Base-by-base conservation (phyloP, 1,140 invertebrate species). In the Scaptomyza montana region DNA sequence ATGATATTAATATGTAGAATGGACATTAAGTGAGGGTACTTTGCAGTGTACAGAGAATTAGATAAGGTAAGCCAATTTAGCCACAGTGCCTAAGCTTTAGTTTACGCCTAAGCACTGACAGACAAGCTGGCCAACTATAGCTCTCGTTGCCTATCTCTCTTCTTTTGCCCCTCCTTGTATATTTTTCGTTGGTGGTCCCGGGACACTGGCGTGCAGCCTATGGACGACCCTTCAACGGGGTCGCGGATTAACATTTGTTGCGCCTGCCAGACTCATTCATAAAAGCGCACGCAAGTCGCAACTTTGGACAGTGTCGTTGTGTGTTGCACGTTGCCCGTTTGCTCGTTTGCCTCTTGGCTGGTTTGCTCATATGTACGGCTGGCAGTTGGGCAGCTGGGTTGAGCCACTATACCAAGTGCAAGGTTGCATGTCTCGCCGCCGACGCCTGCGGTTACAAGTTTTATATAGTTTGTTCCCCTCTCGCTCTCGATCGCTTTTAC, bases 211-310 rank as follows among this genome's bases (percentile, higher is more conserved):
- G 19, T 12, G 19, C 50, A 16, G 33, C 55, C 49, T 43, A 55
- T 56, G 63, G 59, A 57, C 60, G 79, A 77, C 77, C 84, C 80
- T 89, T 84, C 53, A 39, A 74, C 70, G 73, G 84, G 84, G 84
- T 77, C 79, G 84, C 67, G 64, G 76, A 79, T 77, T 82, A 79
- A 84, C 84, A 87, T 84, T 87, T 86, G 81, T 79, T 84, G 82
- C 76, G 46, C 55, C 78, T 59, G 62, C 47, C 60, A 21, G 55
- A 59, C 69, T 75, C 84, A 89, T 89, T 89, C 84, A 89, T 89
- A 89, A 89, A 89, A 89, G 74, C 60, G 65, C 82, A 87, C 78
- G 82, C 82, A 86, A 86, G 47, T 68, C 53, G 64, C 30, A 33
- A 69, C 63, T 78, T 74, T 45, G 46, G 45, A 28, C 41, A 41